Conservation (phyloP, 2,888 invertebrate species). For the Aquatica leii region DNA sequence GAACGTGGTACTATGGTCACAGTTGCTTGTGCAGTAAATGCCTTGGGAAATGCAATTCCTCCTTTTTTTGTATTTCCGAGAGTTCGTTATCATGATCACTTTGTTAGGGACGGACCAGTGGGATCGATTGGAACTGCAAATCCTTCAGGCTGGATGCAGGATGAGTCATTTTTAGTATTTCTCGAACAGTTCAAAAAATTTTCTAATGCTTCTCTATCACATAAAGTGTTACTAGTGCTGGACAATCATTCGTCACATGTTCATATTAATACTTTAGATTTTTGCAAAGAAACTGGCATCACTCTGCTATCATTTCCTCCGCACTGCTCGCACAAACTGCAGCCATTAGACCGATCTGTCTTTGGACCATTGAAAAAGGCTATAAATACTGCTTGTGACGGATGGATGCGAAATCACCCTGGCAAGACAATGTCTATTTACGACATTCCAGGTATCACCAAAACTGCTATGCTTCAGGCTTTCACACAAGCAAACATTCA, state of each 20-base stretch:
- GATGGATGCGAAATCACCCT: too few relatives aligned
- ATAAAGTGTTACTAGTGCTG: background rate
- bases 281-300: constrained; percentile 10
- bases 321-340: constrained; percentile 9
- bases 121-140: constrained; percentile 36
- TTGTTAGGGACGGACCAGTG: constrained; percentile 35
- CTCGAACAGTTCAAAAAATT: background rate
- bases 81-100: constrained; percentile 36
- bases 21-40: constrained; percentile 38
- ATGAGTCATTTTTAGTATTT: constrained; percentile 16
- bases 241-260: background rate
- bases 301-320: constrained; percentile 35
- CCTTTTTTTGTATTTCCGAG: constrained; percentile 50
- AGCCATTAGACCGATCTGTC: background rate
- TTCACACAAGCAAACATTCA: too few relatives aligned
- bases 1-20: constrained; percentile 48
- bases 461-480: background rate
- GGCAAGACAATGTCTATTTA: too few relatives aligned
- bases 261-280: background rate
- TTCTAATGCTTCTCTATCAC: background rate
- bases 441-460: background rate
- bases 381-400: too few relatives aligned
- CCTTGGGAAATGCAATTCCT: constrained; percentile 45
- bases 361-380: constrained; percentile 30
- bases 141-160: constrained; percentile 36